Base-by-base conservation (phyloP, 2,888 invertebrate genomes). In the Zaprionus obscuricornis region DNA sequence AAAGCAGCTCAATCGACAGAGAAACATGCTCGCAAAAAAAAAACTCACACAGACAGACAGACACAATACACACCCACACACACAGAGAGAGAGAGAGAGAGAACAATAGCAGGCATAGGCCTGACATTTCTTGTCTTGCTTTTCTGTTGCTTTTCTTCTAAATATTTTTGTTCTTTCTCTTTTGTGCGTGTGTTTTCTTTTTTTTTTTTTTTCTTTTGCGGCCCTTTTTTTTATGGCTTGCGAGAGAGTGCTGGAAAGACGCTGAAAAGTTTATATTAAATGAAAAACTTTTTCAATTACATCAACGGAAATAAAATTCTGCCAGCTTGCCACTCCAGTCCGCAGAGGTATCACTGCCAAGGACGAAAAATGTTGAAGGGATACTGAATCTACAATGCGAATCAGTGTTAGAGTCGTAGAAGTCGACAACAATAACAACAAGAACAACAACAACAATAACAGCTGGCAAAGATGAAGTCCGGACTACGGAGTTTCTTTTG, bases 211-310 rank as follows among this genome's bases (percentile, higher is more conserved):
- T n/a, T n/a, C n/a, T n/a, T n/a, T n/a, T 34, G 27, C 8, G 22
- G 29, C 16, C 50, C 45, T 51, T 52, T 60, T 52, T 55, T 72
- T 72, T 73, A 58, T 51, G 60, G 59, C 60, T 60, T 59, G n/a
- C n/a, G n/a, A n/a, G 64, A 42, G 49, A 47, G 57, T 20, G 18
- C 49, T 39, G 55, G 62, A 66, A 75, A 69, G 73, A 65, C 66
- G 82, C 83, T 77, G 66, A 67, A 83, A 84, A 83, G 79, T 83
- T 83, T 84, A 86, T 87, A 87, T 87, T 87, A 87, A 86, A 87
- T 84, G 76, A 81, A 86, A 82, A 87, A 87, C 84, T 87, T 87
- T 87, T 87, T 87, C 87, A 87, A 87, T 87, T 87, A 87, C 85
- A 83, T 85, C 85, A 81, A 79, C 81, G 77, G 81, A 83, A 85